Base-by-base conservation (phyloP, 2,113 vertebrate genomes). In the Apus apus region DNA sequence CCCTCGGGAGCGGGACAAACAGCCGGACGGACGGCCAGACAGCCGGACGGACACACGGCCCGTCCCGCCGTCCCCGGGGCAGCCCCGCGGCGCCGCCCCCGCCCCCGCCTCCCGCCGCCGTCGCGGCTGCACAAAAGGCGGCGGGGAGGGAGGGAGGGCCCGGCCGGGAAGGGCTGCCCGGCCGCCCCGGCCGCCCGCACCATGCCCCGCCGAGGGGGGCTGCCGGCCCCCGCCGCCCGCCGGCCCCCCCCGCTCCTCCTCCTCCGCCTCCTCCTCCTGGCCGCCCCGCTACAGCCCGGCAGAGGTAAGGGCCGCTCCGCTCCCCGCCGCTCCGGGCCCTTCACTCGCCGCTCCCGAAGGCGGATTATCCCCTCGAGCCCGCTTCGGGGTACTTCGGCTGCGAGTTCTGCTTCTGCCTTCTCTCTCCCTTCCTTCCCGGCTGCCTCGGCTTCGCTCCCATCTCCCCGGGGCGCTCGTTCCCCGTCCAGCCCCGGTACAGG, bases 221-320 rank as follows among this genome's bases (percentile, higher is more conserved):
- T 84, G 88, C 57, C 57, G 72, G 79, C 80, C 78, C 78, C 78
- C 54, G 61, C 43, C 54, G 34, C 58, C 72, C 65, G 23, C 74
- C 82, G 29, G 38, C 67, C 60, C 82, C 89, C 60, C 61, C 82
- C 54, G 16, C 82, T 46, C 34, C 80, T 46, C 83, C 54, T 50
- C 58, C 46, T 46, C 46, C 46, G 16, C 46, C 46, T 18, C 46
- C 50, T 57, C 65, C 65, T 83, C 60, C 77, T 87, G 62, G 86
- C 89, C 67, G 85, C 89, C 46, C 93, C 75, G 80, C 89, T 89
- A 85, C 93, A 89, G 85, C 93, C 93, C 54, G 76, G 80, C 93
- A 72, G 68, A 80, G 94, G 92, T 91, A 95, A 92, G 92, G 73
- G 89, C 86, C 82, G 72, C 77, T 68, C 61, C 66, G 61, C 76